Base-by-base conservation (phyloP, 1,140 invertebrate genomes). In the Drosophila bocqueti region DNA sequence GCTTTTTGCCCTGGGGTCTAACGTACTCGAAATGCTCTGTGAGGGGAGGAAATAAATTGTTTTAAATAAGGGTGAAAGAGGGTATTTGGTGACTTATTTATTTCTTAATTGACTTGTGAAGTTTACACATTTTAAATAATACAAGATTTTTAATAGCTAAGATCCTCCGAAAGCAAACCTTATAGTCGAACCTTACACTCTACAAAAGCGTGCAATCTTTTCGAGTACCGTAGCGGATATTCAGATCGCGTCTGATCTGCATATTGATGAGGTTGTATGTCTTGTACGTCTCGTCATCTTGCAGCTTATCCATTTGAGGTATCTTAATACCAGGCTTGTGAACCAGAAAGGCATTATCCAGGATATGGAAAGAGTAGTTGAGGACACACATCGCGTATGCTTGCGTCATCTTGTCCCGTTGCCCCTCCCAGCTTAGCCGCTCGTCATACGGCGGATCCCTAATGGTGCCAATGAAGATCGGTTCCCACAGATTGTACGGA, bases 371-470 rank as follows among this genome's bases (percentile, higher is more conserved):
- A 80, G 97, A 96, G 85, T 98, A 98, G 93, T 97, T 96, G 78
- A 97, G 93, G 3, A 97, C 96, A 93, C 97, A 98, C 45, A 98
- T 94, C n/a, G 96, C 95, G 92, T 97, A 98, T 55, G 96, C 97
- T 96, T 98, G 97, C 26, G 97, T 97, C 97, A 98, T 98, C 94
- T 97, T 98, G 92, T 98, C 96, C 91, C 96, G 96, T 93, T 96
- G 97, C 36, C 96, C 96, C 85, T 97, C 97, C 97, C 97, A 97
- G 83, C 95, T 97, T 13, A 97, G 94, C 79, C 96, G 94, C 83
- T 97, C 96, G 79, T 98, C 97, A 86, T 98, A 98, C 36, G 96
- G 93, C 0, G 97, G 97, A 85, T 98, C 97, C 7, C 95, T 93
- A 87, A 96, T 95, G 2, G 96, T 97, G 24, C 97, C 97, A 69